Conservation (phyloP, 2,113 vertebrate species). For the Ceratotherium simum region DNA sequence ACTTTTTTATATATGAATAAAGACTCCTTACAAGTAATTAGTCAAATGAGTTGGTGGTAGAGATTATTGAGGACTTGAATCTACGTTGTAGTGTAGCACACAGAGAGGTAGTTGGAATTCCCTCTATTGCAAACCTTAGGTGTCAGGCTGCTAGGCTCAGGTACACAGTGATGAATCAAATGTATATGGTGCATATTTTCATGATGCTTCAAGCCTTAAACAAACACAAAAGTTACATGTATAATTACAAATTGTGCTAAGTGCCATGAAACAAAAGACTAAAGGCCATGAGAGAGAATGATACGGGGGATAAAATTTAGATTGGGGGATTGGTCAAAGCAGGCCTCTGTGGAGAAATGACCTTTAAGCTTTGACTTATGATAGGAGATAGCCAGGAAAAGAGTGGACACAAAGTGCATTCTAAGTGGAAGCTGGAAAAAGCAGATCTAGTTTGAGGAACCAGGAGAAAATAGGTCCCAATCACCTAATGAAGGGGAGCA, state of each 20-base stretch:
- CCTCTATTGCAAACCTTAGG: not conserved
- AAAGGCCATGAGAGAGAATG: not conserved
- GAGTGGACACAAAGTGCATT: not conserved
- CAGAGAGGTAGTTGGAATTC: not conserved
- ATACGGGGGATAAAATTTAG: not conserved
- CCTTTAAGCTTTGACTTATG: not conserved
- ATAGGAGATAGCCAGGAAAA: not conserved
- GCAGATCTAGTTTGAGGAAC: not conserved
- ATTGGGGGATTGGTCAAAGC: not conserved
- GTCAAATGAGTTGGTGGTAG: not conserved
- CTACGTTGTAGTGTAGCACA: not conserved
- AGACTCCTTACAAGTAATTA: not conserved
- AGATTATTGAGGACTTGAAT: constrained; percentile 1
- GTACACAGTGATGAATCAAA: not conserved
- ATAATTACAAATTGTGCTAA: not conserved
- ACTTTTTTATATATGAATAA: not conserved
- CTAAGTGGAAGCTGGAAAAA: not conserved
- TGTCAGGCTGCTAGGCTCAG: not conserved
- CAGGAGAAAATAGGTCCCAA: not conserved
- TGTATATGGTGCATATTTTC: not conserved
- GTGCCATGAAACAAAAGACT: not conserved
- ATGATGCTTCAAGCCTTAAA: not conserved
- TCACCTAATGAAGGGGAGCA: not conserved
- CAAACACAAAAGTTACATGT: not conserved
- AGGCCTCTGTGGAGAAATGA: not conserved